phyloP scores from a whole-genome alignment of 2,113 vertebrate species.

The Galemys pyrenaicus region DNA sequence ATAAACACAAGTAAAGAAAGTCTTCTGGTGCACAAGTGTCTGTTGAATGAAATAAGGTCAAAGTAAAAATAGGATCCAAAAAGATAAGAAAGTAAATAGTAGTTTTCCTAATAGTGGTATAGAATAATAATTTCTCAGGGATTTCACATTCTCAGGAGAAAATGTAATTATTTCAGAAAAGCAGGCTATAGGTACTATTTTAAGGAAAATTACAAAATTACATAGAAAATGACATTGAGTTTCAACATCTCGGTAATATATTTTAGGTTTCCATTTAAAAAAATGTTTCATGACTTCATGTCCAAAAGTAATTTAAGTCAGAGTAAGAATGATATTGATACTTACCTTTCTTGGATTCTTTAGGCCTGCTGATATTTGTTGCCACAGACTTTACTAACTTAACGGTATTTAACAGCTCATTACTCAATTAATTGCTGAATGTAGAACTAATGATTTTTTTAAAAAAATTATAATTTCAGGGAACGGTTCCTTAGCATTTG shows the following conservation, averaged over 20 bases:
- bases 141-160: background rate
- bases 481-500: background rate
- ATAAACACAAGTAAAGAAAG: background rate
- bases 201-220: background rate
- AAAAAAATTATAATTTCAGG: background rate
- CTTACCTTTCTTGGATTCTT: background rate
- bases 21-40: background rate
- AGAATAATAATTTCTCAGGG: background rate
- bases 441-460: background rate
- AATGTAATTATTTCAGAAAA: background rate
- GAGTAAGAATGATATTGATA: background rate
- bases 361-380: background rate
- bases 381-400: background rate
- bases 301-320: background rate
- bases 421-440: background rate
- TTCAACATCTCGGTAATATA: conserved; percentile 21
- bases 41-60: background rate
- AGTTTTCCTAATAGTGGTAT: background rate
- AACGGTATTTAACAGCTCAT: background rate
- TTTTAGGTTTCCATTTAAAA: conserved; percentile 2
- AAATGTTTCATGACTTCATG: background rate
- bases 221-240: conserved; percentile 9
- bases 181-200: background rate
- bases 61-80: background rate
- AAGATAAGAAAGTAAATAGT: background rate